Base-by-base conservation (phyloP, 2,888 invertebrate genomes). In the Theretra japonica region DNA sequence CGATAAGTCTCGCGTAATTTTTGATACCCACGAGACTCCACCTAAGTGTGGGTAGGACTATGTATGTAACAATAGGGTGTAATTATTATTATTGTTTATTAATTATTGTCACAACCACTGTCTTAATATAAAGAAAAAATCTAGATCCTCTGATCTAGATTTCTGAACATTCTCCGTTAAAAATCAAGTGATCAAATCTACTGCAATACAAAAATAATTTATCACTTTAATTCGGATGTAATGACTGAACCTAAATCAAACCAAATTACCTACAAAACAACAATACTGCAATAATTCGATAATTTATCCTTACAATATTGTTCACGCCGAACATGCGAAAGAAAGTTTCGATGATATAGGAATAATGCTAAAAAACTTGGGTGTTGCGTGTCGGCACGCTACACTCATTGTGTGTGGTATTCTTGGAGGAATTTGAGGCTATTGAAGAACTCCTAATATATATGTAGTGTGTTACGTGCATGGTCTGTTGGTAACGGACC, bases 301-400 rank as follows among this genome's bases (percentile, higher is more conserved):
- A 48, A 65, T 65, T 2, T 11, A 17, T 23, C 65, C 41, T n/a
- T 23, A 23, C 65, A 48, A 23, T 65, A 48, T 23, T 65, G 65
- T 48, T 65, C 48, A 48, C 48, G 48, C 60, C 41, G 23, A 65
- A 65, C 65, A 65, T 65, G 65, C 65, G 65, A 65, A 65, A 15
- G 65, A 65, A 65, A 65, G 65, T 65, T 65, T 48, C 41, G 19
- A 48, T 53, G 53, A n/a, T 53, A 53, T 65, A 65, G 65, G 41
- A 41, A 65, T 65, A 65, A 48, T 65, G 65, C 23, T 41, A 48
- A 65, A 65, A 65, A 48, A 65, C 65, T 65, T 21, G 17, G 23
- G 8, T 48, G 23, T 41, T 65, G 65, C 65, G 62, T 62, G 62
- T 21, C 41, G 65, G 41, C 65, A 65, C 48, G 65, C 65, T 65